Evolutionary conservation across 1,140 invertebrate genomes (phyloP).

Genomic region (Heterodera carotae): DNA sequence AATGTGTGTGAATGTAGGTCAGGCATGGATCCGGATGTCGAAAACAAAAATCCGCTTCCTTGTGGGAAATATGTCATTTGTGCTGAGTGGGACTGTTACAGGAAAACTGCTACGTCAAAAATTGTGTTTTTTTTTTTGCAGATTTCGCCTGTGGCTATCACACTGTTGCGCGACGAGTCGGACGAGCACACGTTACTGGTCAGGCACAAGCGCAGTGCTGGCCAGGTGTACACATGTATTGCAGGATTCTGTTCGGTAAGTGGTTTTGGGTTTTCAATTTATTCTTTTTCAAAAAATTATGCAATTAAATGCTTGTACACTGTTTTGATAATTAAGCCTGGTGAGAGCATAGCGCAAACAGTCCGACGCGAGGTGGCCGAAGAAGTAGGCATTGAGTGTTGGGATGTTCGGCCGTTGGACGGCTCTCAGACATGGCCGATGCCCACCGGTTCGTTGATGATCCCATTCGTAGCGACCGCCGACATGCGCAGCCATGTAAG

Average conservation of each 20-base stretch:
- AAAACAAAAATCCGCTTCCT: no score
- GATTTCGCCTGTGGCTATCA: conserved; percentile 70
- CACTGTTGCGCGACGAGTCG: conserved; percentile 68
- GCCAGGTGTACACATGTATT: conserved; percentile 71
- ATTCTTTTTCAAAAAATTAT: no score
- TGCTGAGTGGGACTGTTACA: no score
- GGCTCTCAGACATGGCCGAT: conserved; percentile 72
- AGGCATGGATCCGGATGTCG: no score
- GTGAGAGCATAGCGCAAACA: conserved; percentile 71
- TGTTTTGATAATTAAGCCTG: conserved; percentile 60
- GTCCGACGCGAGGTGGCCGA: conserved; percentile 71
- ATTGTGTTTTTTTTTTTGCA: conserved; percentile 13
- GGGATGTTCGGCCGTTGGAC: conserved; percentile 68
- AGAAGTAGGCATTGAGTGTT: conserved; percentile 71
- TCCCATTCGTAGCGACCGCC: conserved; percentile 69
- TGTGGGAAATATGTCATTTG: no score
- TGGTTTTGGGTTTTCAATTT: not conserved
- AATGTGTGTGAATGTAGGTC: conserved; percentile 48
- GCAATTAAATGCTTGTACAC: not conserved
- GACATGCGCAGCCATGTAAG: conserved; percentile 56
- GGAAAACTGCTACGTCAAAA: not conserved
- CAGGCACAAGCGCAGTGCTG: conserved; percentile 68
- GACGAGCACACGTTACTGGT: conserved; percentile 69
- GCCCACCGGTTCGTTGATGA: conserved; percentile 70
- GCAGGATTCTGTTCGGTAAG: conserved; percentile 72